Evolutionary conservation across 2,888 invertebrate species (phyloP).

Genomic region (Agrenia bidenticulata): DNA sequence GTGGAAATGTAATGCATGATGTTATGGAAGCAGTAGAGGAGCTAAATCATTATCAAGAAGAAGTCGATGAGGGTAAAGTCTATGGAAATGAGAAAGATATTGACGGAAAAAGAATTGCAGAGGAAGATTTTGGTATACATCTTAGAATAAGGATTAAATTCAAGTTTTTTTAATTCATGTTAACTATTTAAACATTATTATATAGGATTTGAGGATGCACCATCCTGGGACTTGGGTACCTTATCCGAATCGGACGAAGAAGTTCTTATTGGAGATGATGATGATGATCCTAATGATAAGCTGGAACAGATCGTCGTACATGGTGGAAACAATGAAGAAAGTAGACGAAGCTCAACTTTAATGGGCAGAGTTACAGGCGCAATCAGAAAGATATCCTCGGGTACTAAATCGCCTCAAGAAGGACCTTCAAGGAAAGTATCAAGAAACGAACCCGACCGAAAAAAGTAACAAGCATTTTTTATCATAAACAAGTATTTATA

Average conservation of each 20-base stretch:
- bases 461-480: neutral
- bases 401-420: slow-evolving; percentile 32
- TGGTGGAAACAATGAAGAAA: slow-evolving; percentile 18
- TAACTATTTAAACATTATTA: neutral
- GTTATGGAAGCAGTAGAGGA: slow-evolving; percentile 50
- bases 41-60: slow-evolving; percentile 41
- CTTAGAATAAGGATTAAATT: too few relatives aligned
- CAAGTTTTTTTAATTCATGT: neutral
- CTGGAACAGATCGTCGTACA: slow-evolving; percentile 44
- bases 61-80: neutral
- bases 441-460: slow-evolving; percentile 41
- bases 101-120: slow-evolving; percentile 18
- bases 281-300: slow-evolving; percentile 21
- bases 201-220: slow-evolving; percentile 2
- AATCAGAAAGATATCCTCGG: slow-evolving; percentile 50
- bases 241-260: slow-evolving; percentile 45
- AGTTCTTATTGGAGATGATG: slow-evolving; percentile 35
- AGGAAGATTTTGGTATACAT: slow-evolving; percentile 14
- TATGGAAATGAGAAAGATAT: slow-evolving; percentile 13
- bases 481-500: too few relatives aligned
- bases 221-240: slow-evolving; percentile 32
- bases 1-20: slow-evolving; percentile 55
- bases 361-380: slow-evolving; percentile 47
- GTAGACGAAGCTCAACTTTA: slow-evolving; percentile 20
- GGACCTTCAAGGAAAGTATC: slow-evolving; percentile 47